These are phyloP conservation scores for Phyllopteryx taeniolatus DNA, from an alignment of 2,113 vertebrate genomes.

Conservation along the genomic window DNA sequence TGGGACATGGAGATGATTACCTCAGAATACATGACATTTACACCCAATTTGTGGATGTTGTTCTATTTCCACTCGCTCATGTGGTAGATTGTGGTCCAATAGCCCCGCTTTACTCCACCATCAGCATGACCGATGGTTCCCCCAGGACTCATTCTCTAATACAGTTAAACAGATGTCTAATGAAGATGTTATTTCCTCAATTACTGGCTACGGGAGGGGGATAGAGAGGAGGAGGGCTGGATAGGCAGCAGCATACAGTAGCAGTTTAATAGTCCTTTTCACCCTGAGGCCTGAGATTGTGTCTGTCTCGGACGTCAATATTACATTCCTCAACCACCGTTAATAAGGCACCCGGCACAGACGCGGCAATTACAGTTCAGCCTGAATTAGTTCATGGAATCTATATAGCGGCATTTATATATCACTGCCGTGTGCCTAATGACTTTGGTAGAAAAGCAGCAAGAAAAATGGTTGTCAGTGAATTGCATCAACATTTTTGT, in stretches of 20 bases:
- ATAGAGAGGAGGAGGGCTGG: conserved; percentile 57
- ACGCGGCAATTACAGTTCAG: conserved; percentile 76
- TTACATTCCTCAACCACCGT: conserved; percentile 76
- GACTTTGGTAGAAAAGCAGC: conserved; percentile 72
- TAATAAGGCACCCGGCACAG: conserved; percentile 75
- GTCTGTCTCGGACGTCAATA: conserved; percentile 78
- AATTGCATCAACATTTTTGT: conserved; percentile 68
- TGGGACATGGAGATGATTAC: background rate
- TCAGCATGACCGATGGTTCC: conserved; percentile 77
- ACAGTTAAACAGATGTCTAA: conserved; percentile 81
- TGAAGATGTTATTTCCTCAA: conserved; percentile 82
- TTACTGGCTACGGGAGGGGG: conserved; percentile 73
- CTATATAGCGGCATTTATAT: conserved; percentile 74
- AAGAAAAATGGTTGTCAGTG: conserved; percentile 69
- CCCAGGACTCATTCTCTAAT: conserved; percentile 75
- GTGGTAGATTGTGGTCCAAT: conserved; percentile 60
- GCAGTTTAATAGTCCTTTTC: conserved; percentile 76
- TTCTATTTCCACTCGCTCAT: conserved; percentile 46
- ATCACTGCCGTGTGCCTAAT: conserved; percentile 73
- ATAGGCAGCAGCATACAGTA: conserved; percentile 67
- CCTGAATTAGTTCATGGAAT: conserved; percentile 76
- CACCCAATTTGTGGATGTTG: conserved; percentile 44
- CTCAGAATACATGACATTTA: background rate
- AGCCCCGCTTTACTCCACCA: conserved; percentile 56
- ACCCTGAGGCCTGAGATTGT: conserved; percentile 78